Percentiles rank a stretch among this genome's conserved stretches.
These are phyloP conservation scores for Stichopus chloronotus DNA, from an alignment of 35 echinoderm and acorn worm genomes.

Conservation along the genomic window DNA sequence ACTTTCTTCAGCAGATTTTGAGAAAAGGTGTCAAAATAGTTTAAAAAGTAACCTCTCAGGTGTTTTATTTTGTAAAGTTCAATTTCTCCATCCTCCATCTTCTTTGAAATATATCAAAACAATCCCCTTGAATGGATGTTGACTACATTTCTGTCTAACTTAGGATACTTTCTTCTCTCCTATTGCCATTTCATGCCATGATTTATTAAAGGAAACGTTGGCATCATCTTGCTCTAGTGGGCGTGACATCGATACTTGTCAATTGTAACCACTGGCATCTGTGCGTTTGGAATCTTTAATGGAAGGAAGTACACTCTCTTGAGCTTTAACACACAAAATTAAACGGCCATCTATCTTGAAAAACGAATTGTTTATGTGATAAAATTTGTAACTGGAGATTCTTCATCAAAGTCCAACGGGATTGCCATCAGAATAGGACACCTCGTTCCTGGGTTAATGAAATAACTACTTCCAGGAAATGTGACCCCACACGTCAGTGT, in stretches of 20 bases:
- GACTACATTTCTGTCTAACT: background rate
- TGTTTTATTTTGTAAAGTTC: background rate
- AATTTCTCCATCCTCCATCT: background rate
- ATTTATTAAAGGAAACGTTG: background rate
- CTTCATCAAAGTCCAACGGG: background rate
- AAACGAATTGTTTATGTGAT: too few relatives aligned
- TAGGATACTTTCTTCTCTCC: background rate
- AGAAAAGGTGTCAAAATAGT: background rate
- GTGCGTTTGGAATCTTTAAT: background rate
- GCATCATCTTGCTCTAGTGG: background rate
- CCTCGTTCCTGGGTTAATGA: background rate
- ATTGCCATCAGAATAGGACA: background rate
- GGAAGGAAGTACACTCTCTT: background rate
- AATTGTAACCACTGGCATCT: background rate
- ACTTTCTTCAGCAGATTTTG: background rate
- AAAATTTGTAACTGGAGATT: background rate
- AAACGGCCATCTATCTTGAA: too few relatives aligned
- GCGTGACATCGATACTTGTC: background rate
- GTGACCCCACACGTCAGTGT: background rate
- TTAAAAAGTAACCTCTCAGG: background rate
- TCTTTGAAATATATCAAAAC: background rate
- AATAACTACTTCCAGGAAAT: constrained; percentile 12
- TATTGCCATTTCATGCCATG: background rate
- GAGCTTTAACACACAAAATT: background rate
- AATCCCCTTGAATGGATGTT: background rate